A percentile compares a stretch with the other conserved stretches of the same genome.
These are phyloP conservation scores for Tetragnatha montana DNA, from an alignment of 2,888 invertebrate species.

Conservation along the genomic window DNA sequence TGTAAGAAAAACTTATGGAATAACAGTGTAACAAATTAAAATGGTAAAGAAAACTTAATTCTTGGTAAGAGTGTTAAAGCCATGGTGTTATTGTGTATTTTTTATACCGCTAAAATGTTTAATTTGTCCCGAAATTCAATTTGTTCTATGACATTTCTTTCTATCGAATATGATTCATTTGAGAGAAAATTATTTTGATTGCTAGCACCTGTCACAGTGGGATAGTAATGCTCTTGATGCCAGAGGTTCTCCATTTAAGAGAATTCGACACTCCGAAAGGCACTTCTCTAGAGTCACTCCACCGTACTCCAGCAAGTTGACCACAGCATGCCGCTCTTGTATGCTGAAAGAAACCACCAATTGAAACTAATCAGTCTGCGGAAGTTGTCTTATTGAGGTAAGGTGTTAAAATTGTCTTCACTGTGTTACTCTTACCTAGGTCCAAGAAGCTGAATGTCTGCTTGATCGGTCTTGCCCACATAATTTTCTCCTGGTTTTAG, in stretches of 20 bases:
- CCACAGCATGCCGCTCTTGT: constrained; percentile 77
- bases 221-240: constrained; percentile 76
- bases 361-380: background rate
- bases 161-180: too few species aligned
- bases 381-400: background rate
- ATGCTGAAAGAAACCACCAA: constrained; percentile 75
- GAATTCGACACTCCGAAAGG: constrained; percentile 76
- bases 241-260: constrained; percentile 79
- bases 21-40: too few species aligned
- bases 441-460: constrained; percentile 78
- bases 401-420: background rate
- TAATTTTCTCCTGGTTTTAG: constrained; percentile 76
- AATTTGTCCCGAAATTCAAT: too few species aligned
- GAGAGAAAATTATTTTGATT: too few species aligned
- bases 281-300: constrained; percentile 76
- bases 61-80: too few species aligned
- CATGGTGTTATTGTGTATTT: too few species aligned
- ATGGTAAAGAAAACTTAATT: too few species aligned
- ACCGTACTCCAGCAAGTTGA: constrained; percentile 73
- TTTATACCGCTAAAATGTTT: too few species aligned
- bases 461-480: constrained; percentile 76
- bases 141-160: too few species aligned
- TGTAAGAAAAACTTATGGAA: too few species aligned
- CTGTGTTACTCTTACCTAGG: constrained; percentile 75
- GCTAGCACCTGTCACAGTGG: constrained; percentile 79